Evolutionary conservation across 2,797 vertebrate genomes (phyloP), one percentile per base, ranked within the genome.

Genomic region (Molothrus aeneus): DNA sequence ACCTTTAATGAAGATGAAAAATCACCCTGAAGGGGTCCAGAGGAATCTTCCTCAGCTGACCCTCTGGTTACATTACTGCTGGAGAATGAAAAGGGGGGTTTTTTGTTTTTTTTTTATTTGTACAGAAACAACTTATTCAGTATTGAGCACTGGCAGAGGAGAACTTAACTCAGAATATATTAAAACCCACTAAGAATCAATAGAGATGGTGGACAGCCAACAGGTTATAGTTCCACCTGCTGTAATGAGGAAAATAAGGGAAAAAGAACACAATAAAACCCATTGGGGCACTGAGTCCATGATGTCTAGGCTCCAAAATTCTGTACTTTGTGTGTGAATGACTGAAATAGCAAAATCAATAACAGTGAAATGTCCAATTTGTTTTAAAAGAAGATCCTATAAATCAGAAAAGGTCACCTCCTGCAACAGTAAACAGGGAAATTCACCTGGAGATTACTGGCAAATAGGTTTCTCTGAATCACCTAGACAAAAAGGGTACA

Each of bases 21-120:
- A 70, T 70, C 0, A 0, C 31, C 31, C 42, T 50, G 50, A 32
- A 36, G 7, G 15, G 6, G 13, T 43, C 22, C 4, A 6, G 12
- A 22, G 12, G 22, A 57, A 32, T 28, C 21, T 18, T 51, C 28
- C 45, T 43, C 32, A 75, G 32, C 6, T 34, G 22, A 59, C 3
- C 7, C 20, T 4, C 31, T 16, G 26, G 9, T 56, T 56, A 32
- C 21, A 17, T 36, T 34, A 26, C 3, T 56, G 42, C 7, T 57
- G 26, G 32, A 21, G 18, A 64, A 42, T 19, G 7, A 56, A 71
- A 64, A 56, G 4, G 9, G 40, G 16, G 4, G 31, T 21, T 34
- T 3, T 53, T 53, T 12, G 17, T 31, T 11, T 2, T 31, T n/a
- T 43, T 36, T 29, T 6, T 2, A 40, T 20, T 70, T 24, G 11